phyloP scores from a whole-genome alignment of 2,888 invertebrate species.

The Harmothoe impar region DNA sequence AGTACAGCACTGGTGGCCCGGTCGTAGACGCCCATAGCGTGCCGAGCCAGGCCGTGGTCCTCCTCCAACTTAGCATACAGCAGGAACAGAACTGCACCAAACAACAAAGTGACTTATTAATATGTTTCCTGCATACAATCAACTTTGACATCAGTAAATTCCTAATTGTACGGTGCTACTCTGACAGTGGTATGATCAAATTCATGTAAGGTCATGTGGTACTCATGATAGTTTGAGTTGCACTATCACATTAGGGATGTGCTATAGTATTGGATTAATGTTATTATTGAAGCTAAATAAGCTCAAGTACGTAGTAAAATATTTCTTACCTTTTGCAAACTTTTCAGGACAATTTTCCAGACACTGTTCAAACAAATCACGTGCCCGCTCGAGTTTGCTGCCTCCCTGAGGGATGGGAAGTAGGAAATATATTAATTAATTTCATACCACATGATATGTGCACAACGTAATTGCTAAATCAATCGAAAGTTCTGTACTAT shows the following conservation, averaged over 20 bases:
- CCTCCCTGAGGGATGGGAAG: conserved; percentile 86
- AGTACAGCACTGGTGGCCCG: conserved; percentile 95
- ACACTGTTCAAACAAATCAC: conserved; percentile 99
- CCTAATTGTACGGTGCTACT: too few species aligned
- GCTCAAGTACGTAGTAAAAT: too few species aligned
- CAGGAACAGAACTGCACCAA: conserved; percentile 88
- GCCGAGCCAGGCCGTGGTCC: conserved; percentile 97
- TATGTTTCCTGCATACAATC: not conserved
- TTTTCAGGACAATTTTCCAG: conserved; percentile 97
- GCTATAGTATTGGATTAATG: too few species aligned
- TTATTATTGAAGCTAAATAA: too few species aligned
- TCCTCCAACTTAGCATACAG: conserved; percentile 99
- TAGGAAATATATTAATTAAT: too few species aligned
- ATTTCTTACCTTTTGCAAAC: conserved; percentile 92
- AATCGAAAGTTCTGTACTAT: not conserved
- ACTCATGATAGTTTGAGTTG: too few species aligned
- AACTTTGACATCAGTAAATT: too few species aligned
- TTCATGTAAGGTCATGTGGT: too few species aligned
- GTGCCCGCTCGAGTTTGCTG: conserved; percentile 95
- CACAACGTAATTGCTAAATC: not conserved
- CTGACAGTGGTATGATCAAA: too few species aligned
- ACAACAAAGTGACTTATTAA: not conserved
- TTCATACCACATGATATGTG: not conserved
- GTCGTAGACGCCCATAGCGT: conserved; percentile 99
- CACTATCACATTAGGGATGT: too few species aligned